Evolutionary conservation across 2,888 invertebrate species (phyloP).

Genomic region (Catocala fraxini): DNA sequence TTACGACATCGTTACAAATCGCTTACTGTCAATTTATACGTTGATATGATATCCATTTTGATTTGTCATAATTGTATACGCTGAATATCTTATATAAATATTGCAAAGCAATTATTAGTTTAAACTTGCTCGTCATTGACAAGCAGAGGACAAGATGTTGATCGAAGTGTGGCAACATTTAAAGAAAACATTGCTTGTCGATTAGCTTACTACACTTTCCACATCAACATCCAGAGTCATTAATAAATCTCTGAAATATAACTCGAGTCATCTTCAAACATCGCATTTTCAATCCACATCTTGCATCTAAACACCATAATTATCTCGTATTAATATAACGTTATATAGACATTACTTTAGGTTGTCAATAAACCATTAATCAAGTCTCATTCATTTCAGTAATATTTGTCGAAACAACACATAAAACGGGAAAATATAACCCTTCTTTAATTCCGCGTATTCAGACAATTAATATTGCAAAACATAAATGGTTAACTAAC

Average conservation of each 20-base stretch:
- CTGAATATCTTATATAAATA: constrained; percentile 41
- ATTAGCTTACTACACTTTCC: not conserved
- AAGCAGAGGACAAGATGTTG: constrained; percentile 29
- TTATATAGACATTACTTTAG: constrained; percentile 46
- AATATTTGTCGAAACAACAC: constrained; percentile 45
- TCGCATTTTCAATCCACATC: constrained; percentile 22
- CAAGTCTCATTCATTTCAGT: constrained; percentile 61
- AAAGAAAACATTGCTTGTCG: not conserved
- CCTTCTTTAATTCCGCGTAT: not conserved
- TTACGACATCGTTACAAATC: constrained; percentile 36
- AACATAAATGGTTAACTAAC: constrained; percentile 50
- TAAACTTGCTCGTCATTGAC: constrained; percentile 34
- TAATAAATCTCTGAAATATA: not conserved
- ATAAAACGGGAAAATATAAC: constrained; percentile 37
- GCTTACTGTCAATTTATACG: constrained; percentile 39
- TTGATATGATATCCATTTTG: constrained; percentile 51
- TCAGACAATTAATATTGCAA: constrained; percentile 11
- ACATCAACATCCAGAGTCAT: too few species aligned
- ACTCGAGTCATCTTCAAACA: too few species aligned
- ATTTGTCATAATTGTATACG: constrained; percentile 43
- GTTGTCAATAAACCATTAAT: constrained; percentile 48
- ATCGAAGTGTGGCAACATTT: constrained; percentile 15
- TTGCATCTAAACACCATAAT: constrained; percentile 40
- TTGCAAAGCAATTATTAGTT: constrained; percentile 46
- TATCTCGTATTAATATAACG: constrained; percentile 44